Conservation (phyloP, 2,797 vertebrate species). For the Lepilemur septentrionalis region DNA sequence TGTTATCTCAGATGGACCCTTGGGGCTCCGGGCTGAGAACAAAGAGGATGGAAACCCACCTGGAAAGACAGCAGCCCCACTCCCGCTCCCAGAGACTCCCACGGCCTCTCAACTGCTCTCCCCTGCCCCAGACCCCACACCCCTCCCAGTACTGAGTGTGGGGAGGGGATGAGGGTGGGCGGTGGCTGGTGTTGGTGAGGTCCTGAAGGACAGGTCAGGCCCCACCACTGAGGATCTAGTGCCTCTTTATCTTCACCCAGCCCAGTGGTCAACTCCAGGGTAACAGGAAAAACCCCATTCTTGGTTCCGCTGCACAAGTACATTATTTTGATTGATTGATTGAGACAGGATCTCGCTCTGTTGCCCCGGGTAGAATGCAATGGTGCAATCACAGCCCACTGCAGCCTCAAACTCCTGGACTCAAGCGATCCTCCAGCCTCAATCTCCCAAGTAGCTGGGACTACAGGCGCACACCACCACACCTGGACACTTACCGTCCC, state of each 20-base stretch:
- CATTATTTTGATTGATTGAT: not conserved
- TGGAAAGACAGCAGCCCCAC: not conserved
- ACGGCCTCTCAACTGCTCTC: not conserved
- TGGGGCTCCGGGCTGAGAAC: not conserved
- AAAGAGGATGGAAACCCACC: not conserved
- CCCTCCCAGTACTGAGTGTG: no score
- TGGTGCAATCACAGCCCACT: not conserved
- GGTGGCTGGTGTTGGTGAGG: no score
- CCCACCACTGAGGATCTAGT: not conserved
- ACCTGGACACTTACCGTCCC: not conserved
- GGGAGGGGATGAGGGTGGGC: fast-evolving
- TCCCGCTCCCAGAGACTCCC: not conserved
- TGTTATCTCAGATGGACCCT: not conserved
- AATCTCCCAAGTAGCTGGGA: not conserved
- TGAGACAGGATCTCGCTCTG: not conserved
- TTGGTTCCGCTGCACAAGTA: not conserved
- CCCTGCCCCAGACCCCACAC: no score
- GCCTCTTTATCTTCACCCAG: not conserved
- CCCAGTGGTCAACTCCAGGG: not conserved
- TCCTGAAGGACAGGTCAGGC: not conserved
- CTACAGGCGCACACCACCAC: not conserved
- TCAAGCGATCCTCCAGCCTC: not conserved
- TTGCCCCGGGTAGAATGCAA: not conserved
- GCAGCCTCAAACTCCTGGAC: not conserved
- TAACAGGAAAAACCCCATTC: not conserved